Conservation (phyloP, 1,140 invertebrate species). For the Macrotrachela quadricornifera region DNA sequence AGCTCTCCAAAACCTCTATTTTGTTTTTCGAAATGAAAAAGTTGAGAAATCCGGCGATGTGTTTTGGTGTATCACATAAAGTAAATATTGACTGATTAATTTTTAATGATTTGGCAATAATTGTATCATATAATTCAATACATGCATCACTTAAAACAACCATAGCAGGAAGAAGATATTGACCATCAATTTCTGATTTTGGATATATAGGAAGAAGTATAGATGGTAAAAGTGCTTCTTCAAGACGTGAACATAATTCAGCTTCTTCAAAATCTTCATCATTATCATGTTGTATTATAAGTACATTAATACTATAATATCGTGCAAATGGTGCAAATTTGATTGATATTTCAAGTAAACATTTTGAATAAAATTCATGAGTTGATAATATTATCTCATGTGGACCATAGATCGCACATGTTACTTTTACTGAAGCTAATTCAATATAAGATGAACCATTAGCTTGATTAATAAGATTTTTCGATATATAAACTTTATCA, state of each 20-base stretch:
- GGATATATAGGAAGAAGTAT: conserved; percentile 6
- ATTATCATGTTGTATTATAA: conserved; percentile 4
- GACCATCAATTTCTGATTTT: conserved; percentile 7
- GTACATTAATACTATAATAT: neutral
- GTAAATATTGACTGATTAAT: neutral
- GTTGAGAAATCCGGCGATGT: too few species aligned
- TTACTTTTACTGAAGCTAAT: neutral
- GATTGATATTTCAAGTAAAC: neutral
- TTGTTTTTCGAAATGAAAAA: too few species aligned
- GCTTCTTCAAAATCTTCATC: conserved; percentile 5
- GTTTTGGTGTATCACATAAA: conserved; percentile 1
- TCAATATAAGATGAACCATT: conserved; percentile 8
- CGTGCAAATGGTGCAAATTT: conserved; percentile 2
- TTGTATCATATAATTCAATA: conserved; percentile 7
- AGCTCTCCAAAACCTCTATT: too few species aligned
- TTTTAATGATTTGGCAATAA: neutral
- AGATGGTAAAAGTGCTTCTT: conserved; percentile 4
- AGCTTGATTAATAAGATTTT: conserved; percentile 5
- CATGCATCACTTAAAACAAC: conserved; percentile 1
- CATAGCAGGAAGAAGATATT: conserved; percentile 3
- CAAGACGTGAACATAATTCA: conserved; percentile 1
- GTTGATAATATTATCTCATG: neutral
- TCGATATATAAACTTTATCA: too few species aligned
- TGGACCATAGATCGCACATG: conserved; percentile 4
- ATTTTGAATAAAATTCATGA: conserved; percentile 1